phyloP scores from a whole-genome alignment of 2,888 invertebrate genomes.

The Drosophila monieri region DNA sequence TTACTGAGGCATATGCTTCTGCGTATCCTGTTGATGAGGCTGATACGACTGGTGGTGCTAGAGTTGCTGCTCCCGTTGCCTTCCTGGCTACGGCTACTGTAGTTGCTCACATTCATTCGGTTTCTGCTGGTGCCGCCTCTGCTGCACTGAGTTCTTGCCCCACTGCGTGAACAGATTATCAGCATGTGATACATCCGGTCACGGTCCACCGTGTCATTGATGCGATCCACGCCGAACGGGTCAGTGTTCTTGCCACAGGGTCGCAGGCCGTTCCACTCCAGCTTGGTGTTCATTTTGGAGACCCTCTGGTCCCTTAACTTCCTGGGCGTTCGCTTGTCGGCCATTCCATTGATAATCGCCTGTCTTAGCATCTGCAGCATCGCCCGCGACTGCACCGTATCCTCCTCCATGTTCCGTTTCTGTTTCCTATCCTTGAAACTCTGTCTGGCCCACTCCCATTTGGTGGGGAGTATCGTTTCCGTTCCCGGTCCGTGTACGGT shows the following conservation, averaged over 20 bases:
- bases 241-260: not conserved
- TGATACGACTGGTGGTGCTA: not conserved
- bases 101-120: not conserved
- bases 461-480: not conserved
- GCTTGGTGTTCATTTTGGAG: not conserved
- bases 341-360: not conserved
- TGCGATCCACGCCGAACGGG: not conserved
- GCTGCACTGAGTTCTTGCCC: not conserved
- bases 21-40: not conserved
- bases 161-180: not conserved
- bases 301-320: not conserved
- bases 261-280: conserved; percentile 1
- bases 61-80: not conserved
- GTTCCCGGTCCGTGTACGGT: not conserved
- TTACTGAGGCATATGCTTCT: not conserved
- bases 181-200: conserved; percentile 6
- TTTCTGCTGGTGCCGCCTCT: not conserved
- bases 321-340: not conserved
- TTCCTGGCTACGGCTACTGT: not conserved
- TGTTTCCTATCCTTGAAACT: not conserved
- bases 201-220: not conserved
- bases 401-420: not conserved
- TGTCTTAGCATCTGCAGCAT: not conserved
- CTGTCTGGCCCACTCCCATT: not conserved
- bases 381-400: not conserved